Conservation (phyloP, 1,140 invertebrate genomes). For the Drosophila melanogaster region DNA sequence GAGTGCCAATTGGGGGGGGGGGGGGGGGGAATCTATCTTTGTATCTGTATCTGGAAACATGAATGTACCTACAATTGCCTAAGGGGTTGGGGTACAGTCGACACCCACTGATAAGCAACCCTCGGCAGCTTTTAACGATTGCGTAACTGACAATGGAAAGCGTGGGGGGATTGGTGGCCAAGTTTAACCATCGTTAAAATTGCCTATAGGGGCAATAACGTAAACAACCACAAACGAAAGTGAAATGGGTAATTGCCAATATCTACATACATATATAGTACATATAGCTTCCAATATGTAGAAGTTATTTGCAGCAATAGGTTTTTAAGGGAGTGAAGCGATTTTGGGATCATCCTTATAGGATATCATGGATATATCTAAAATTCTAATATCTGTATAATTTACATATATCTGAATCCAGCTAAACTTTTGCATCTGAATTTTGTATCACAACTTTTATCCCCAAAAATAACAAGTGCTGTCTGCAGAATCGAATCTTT, state of each 20-base stretch:
- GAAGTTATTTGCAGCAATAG: background rate
- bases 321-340: background rate
- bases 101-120: conserved; percentile 36
- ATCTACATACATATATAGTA: background rate
- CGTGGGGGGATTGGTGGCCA: background rate
- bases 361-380: too few species aligned
- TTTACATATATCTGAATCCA: too few species aligned
- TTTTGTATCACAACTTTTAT: background rate
- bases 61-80: background rate
- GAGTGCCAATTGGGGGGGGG: background rate
- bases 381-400: too few species aligned
- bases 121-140: conserved; percentile 34
- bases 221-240: conserved; percentile 26
- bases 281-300: too few species aligned
- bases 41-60: background rate
- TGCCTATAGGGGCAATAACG: conserved; percentile 28
- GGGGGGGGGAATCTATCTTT: background rate
- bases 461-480: background rate
- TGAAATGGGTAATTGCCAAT: conserved; percentile 9
- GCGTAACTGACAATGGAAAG: conserved; percentile 29
- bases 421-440: background rate
- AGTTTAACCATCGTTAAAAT: conserved; percentile 18
- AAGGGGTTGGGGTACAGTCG: conserved; percentile 16
- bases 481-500: background rate
- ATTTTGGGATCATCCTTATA: background rate